Evolutionary conservation across 2,888 invertebrate species (phyloP).

Genomic region (Exephanes ischioxanthus): DNA sequence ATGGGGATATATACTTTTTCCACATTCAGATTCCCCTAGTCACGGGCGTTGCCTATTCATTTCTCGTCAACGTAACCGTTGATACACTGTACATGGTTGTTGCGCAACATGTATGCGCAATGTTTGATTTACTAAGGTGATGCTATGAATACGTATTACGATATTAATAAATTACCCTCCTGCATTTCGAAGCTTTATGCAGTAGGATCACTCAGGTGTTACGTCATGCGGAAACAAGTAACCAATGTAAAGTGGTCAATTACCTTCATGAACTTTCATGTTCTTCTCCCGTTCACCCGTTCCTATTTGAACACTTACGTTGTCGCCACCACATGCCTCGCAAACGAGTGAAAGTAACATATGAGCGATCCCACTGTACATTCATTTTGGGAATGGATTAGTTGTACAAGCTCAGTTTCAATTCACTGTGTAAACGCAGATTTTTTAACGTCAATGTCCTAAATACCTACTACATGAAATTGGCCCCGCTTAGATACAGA

Average conservation of each 20-base stretch:
- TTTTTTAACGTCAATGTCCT: neutral
- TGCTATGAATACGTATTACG: neutral
- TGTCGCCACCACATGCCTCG: too few species aligned
- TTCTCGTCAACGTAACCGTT: constrained; percentile 1
- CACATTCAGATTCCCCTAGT: neutral
- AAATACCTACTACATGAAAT: neutral
- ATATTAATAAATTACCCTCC: too few species aligned
- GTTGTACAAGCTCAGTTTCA: neutral
- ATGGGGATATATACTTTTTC: constrained; percentile 10
- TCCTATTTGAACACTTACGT: too few species aligned
- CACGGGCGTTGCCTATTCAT: neutral
- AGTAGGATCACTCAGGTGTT: too few species aligned
- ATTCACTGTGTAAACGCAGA: neutral
- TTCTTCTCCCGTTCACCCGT: too few species aligned
- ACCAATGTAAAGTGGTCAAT: too few species aligned
- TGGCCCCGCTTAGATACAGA: neutral
- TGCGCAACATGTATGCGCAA: constrained; percentile 5
- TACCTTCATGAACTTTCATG: too few species aligned
- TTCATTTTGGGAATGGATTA: too few species aligned
- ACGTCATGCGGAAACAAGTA: too few species aligned
- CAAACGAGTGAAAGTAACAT: too few species aligned
- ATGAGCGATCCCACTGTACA: too few species aligned
- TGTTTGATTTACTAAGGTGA: constrained; percentile 25
- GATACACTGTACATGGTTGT: constrained; percentile 17
- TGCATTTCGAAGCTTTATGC: too few species aligned